A percentile compares a stretch with the other conserved stretches of the same genome.
phyloP scores from a whole-genome alignment of 2,888 invertebrate species.

The Dryobotodes eremita region DNA sequence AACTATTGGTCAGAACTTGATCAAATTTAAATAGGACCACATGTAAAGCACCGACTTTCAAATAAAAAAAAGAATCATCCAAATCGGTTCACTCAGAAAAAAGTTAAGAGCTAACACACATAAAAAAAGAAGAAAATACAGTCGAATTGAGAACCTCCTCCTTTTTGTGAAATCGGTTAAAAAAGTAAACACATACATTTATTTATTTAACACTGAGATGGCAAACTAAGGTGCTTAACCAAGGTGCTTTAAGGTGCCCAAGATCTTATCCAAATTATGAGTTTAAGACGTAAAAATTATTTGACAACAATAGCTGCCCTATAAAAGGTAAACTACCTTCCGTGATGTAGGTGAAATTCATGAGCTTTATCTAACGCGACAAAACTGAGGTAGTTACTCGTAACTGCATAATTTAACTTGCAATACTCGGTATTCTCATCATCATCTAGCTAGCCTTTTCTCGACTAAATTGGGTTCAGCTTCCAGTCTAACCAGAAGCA shows the following conservation, averaged over 20 bases:
- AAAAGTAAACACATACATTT: too few species aligned
- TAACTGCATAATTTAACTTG: background rate
- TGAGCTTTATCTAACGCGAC: background rate
- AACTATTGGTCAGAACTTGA: too few species aligned
- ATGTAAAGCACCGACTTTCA: too few species aligned
- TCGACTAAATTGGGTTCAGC: background rate
- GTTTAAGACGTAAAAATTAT: background rate
- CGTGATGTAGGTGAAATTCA: background rate
- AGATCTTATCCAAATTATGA: background rate
- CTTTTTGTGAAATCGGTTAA: too few species aligned
- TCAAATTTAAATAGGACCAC: too few species aligned
- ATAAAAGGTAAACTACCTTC: background rate
- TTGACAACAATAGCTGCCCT: background rate
- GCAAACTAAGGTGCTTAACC: background rate
- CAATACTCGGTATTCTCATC: background rate
- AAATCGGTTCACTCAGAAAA: too few species aligned
- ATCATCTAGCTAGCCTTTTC: background rate
- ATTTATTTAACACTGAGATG: background rate
- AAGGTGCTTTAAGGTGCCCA: too few species aligned
- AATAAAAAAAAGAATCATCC: too few species aligned
- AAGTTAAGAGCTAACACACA: too few species aligned
- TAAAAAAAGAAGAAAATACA: too few species aligned
- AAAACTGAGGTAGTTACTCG: background rate
- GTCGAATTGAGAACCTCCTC: too few species aligned
- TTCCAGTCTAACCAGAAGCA: background rate